phyloP scores from a whole-genome alignment of 2,113 vertebrate genomes.

The Ornithorhynchus anatinus region DNA sequence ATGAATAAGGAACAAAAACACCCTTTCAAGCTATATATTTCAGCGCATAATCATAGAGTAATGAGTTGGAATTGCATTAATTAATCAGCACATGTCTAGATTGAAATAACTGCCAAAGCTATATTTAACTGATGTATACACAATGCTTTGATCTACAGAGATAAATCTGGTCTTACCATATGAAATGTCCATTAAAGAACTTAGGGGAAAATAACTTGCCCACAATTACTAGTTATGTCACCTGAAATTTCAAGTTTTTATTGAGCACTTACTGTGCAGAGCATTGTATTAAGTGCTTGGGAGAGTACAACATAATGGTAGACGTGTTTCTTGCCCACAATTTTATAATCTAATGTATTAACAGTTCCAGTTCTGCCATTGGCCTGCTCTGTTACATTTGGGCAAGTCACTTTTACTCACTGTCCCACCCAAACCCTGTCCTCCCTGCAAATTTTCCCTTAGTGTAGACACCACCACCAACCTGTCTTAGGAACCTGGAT shows the following conservation, averaged over 20 bases:
- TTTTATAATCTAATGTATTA: no score
- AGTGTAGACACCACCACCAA: no score
- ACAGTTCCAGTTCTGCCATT: no score
- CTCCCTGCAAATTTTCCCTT: no score
- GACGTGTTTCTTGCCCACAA: no score
- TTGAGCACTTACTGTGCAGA: no score
- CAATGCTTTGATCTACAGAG: slow-evolving; percentile 28
- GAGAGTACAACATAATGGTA: no score
- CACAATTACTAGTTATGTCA: neutral
- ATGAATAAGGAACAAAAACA: slow-evolving; percentile 54
- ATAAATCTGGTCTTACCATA: slow-evolving; percentile 34
- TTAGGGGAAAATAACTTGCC: neutral
- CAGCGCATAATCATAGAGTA: slow-evolving; percentile 30
- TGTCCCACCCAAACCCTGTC: no score
- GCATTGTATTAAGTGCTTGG: no score
- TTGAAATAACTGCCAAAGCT: slow-evolving; percentile 50
- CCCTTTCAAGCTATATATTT: slow-evolving; percentile 28
- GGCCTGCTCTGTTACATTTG: no score
- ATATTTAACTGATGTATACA: slow-evolving; percentile 45
- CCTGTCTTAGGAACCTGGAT: no score
- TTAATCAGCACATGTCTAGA: slow-evolving; percentile 28
- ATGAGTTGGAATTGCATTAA: slow-evolving; percentile 48
- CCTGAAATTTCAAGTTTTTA: neutral
- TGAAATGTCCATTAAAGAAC: slow-evolving; percentile 3
- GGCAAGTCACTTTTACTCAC: no score